Conservation (phyloP, 2,888 invertebrate genomes). For the Cerceris rybyensis region DNA sequence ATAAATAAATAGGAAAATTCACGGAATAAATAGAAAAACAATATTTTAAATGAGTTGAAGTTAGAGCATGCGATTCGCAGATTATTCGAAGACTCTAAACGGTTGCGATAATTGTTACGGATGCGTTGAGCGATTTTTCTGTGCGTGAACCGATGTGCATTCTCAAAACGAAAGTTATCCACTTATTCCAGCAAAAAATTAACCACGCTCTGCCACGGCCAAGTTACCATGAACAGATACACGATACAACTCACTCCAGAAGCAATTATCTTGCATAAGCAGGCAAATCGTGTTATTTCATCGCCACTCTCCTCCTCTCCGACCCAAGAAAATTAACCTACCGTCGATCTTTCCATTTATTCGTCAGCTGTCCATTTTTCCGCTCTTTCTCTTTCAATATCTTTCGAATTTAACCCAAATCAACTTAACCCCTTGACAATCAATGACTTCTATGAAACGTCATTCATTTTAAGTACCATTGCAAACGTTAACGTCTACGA, state of each 20-base stretch:
- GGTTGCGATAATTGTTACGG: conserved; percentile 10
- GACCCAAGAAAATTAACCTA: conserved; percentile 14
- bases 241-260: conserved; percentile 51
- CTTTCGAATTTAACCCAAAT: too few species aligned
- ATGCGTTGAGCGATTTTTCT: conserved; percentile 15
- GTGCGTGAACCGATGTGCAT: conserved; percentile 5
- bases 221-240: conserved; percentile 52
- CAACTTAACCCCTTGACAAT: too few species aligned
- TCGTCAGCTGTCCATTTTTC: not conserved
- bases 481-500: too few species aligned
- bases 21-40: too few species aligned
- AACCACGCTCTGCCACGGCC: conserved; percentile 37
- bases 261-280: conserved; percentile 60
- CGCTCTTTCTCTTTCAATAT: too few species aligned
- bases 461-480: too few species aligned
- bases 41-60: too few species aligned
- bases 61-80: not conserved
- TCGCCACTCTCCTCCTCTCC: conserved; percentile 25
- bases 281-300: conserved; percentile 57
- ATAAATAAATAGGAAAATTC: too few species aligned
- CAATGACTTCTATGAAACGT: too few species aligned
- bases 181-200: conserved; percentile 27
- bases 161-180: conserved; percentile 45
- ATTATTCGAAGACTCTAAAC: not conserved
- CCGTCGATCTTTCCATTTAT: not conserved